Percentiles rank a stretch among this genome's conserved stretches.
Evolutionary conservation across 1,140 invertebrate genomes (phyloP).

Genomic region (Formica exsecta): DNA sequence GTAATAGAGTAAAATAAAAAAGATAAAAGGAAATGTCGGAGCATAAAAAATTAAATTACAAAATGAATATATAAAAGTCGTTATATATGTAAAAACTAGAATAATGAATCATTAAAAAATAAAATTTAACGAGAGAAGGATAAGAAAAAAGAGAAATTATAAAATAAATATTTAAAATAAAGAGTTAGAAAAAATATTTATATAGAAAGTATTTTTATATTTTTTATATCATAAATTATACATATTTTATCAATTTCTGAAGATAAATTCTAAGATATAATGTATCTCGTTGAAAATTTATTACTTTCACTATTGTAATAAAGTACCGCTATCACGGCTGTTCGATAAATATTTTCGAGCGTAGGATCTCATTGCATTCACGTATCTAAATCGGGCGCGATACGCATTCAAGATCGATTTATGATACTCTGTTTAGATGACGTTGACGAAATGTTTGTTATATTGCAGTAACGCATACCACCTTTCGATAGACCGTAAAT

Average conservation of each 20-base stretch:
- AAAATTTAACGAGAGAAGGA: neutral
- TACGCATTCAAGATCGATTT: slow-evolving; percentile 46
- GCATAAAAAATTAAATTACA: neutral
- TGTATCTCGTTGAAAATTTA: slow-evolving; percentile 46
- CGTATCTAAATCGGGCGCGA: neutral
- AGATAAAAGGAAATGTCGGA: neutral
- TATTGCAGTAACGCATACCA: slow-evolving; percentile 31
- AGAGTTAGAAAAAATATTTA: neutral
- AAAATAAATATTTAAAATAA: neutral
- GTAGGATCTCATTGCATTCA: slow-evolving; percentile 10
- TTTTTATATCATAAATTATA: slow-evolving; percentile 1
- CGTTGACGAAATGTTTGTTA: slow-evolving; percentile 42
- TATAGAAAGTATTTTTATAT: neutral
- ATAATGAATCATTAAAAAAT: neutral
- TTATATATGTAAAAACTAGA: neutral
- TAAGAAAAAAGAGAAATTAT: neutral
- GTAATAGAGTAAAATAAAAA: neutral
- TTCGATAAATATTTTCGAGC: slow-evolving; percentile 53
- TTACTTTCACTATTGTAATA: slow-evolving; percentile 20
- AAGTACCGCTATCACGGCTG: slow-evolving; percentile 20
- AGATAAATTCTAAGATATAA: neutral
- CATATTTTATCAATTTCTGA: neutral
- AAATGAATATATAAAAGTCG: slow-evolving; percentile 16
- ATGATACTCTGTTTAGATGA: slow-evolving; percentile 13
- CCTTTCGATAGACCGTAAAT: slow-evolving; percentile 46